Percentiles rank a stretch among this genome's conserved stretches.
Conservation (phyloP, 1,140 invertebrate species). For the Aphelinus certus region DNA sequence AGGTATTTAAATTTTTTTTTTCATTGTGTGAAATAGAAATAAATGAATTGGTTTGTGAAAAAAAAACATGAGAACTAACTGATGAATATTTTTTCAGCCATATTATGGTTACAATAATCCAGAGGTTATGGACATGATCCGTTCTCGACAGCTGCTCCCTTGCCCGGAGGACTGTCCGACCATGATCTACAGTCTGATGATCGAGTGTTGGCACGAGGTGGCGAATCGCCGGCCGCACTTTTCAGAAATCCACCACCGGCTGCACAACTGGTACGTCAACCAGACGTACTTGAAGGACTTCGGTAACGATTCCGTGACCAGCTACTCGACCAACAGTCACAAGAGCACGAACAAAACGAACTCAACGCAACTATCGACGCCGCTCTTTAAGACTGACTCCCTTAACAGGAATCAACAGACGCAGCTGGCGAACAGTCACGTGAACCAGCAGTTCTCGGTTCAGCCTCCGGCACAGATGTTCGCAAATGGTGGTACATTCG, state of each 20-base stretch:
- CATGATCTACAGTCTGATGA: slow-evolving; percentile 91
- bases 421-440: slow-evolving; percentile 39
- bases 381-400: slow-evolving; percentile 49
- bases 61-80: not conserved
- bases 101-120: slow-evolving; percentile 96
- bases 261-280: slow-evolving; percentile 77
- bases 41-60: too few relatives aligned
- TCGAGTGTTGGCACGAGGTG: slow-evolving; percentile 97
- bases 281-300: slow-evolving; percentile 55
- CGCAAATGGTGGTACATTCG: not conserved
- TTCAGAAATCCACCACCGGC: slow-evolving; percentile 79
- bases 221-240: slow-evolving; percentile 91
- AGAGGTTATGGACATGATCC: slow-evolving; percentile 97
- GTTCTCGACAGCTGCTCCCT: slow-evolving; percentile 90
- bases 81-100: slow-evolving; percentile 69
- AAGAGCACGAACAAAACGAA: slow-evolving; percentile 57
- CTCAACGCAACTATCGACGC: slow-evolving; percentile 51
- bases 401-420: slow-evolving; percentile 36
- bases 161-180: slow-evolving; percentile 92
- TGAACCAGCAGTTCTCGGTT: slow-evolving; percentile 34
- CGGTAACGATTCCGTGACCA: slow-evolving; percentile 53
- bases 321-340: slow-evolving; percentile 52
- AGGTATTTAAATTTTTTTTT: slow-evolving; percentile 66
- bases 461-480: not conserved
- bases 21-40: too few relatives aligned